These are phyloP conservation scores for Platycheirus rosarum DNA, from an alignment of 2,888 invertebrate genomes.

Conservation along the genomic window DNA sequence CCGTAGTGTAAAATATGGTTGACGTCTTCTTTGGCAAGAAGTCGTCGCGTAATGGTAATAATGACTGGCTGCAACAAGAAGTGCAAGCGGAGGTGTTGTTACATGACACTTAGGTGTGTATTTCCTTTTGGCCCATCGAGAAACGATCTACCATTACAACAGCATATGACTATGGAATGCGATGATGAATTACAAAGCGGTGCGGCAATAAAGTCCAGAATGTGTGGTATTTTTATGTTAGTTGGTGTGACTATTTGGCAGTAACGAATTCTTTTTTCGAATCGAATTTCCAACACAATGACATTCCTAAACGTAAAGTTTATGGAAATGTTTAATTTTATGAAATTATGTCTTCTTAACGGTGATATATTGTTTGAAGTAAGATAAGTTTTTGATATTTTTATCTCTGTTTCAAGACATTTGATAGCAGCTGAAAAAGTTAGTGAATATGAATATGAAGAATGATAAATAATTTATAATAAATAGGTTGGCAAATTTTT, in stretches of 20 bases:
- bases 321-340: background rate
- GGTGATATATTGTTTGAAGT: no score
- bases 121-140: slow-evolving; percentile 29
- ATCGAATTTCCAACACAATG: slow-evolving; percentile 23
- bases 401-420: no score
- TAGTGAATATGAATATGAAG: no score
- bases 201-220: slow-evolving; percentile 21
- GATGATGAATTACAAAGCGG: slow-evolving; percentile 43
- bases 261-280: slow-evolving; percentile 18
- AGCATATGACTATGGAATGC: slow-evolving; percentile 15
- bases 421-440: no score
- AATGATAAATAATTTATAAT: no score
- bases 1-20: slow-evolving; percentile 36
- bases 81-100: slow-evolving; percentile 38
- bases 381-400: no score
- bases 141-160: background rate
- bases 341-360: no score
- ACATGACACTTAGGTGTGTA: slow-evolving; percentile 52
- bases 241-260: background rate
- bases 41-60: slow-evolving; percentile 20
- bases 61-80: slow-evolving; percentile 19
- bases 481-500: no score
- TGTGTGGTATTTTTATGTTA: slow-evolving; percentile 1
- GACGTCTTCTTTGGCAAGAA: slow-evolving; percentile 41
- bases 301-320: slow-evolving; percentile 1